Conservation (phyloP, 2,888 invertebrate species). For the Drosophila longiperda region DNA sequence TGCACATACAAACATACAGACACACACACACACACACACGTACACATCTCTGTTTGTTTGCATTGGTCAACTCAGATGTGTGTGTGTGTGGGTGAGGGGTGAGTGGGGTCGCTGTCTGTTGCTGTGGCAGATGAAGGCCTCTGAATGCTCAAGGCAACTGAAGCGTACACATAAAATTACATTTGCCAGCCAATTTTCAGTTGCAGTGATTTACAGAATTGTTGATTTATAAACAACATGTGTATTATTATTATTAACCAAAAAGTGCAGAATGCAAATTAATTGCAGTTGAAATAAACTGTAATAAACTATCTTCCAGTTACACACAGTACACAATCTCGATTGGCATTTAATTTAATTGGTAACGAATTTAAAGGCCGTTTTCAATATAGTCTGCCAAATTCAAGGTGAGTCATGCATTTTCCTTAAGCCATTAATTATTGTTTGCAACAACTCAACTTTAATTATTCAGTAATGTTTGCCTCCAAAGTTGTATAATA, state of each 20-base stretch:
- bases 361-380: conserved; percentile 31
- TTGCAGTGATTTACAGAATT: conserved; percentile 70
- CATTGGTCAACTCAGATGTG: conserved; percentile 24
- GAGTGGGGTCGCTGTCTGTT: background rate
- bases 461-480: background rate
- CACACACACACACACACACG: conserved; percentile 8
- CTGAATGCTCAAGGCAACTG: conserved; percentile 76
- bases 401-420: background rate
- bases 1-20: conserved; percentile 38
- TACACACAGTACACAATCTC: conserved; percentile 11
- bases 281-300: conserved; percentile 55
- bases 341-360: conserved; percentile 52
- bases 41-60: conserved; percentile 57
- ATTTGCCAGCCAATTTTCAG: conserved; percentile 58
- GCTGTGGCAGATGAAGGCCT: conserved; percentile 16
- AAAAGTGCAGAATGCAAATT: conserved; percentile 59
- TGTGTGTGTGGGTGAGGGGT: background rate
- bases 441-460: background rate
- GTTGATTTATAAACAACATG: conserved; percentile 78
- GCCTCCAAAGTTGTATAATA: background rate
- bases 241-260: conserved; percentile 73
- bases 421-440: conserved; percentile 32
- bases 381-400: background rate
- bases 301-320: conserved; percentile 35
- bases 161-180: conserved; percentile 72